phyloP scores from a whole-genome alignment of 64 coral and sea anemone species.

The Montipora efflorescens region DNA sequence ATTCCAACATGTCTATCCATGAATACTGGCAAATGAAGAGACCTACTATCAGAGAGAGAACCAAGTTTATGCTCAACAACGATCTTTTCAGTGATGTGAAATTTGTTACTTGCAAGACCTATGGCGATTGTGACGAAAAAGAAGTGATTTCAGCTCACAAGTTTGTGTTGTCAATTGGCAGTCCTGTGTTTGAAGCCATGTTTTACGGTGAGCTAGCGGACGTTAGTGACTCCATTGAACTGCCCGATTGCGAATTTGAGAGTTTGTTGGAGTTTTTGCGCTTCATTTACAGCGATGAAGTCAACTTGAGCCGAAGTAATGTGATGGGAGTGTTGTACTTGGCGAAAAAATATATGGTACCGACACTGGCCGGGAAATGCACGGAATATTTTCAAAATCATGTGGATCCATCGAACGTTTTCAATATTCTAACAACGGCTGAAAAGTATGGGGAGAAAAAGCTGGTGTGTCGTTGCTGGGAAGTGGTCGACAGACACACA shows the following conservation, averaged over 20 bases:
- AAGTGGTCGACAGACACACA: not conserved
- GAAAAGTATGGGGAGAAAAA: not conserved
- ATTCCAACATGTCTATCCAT: not conserved
- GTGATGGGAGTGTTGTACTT: conserved; percentile 51
- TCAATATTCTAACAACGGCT: not conserved
- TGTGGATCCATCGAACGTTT: not conserved
- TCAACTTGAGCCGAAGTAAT: conserved; percentile 16
- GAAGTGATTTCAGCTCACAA: conserved; percentile 26
- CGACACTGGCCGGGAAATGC: conserved; percentile 10
- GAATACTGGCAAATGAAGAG: not conserved
- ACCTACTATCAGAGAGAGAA: conserved; percentile 1
- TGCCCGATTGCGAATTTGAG: conserved; percentile 22
- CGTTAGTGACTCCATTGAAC: conserved; percentile 2
- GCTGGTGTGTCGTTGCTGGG: not conserved
- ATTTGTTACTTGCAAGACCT: not conserved
- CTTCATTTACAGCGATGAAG: conserved; percentile 35
- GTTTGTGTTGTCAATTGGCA: conserved; percentile 27
- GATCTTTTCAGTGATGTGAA: conserved; percentile 13
- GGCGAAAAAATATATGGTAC: conserved; percentile 35
- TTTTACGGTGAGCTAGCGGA: conserved; percentile 29
- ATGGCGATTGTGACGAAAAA: not conserved
- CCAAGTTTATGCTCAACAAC: conserved; percentile 20
- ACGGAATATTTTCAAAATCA: not conserved
- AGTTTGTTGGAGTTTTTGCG: conserved; percentile 35
- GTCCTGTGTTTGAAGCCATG: conserved; percentile 49